A percentile compares a stretch with the other conserved stretches of the same genome.
Conservation (phyloP, 30 jellyfish, hydroid and myxozoan genomes). For the Pseudorhiza aurosa region DNA sequence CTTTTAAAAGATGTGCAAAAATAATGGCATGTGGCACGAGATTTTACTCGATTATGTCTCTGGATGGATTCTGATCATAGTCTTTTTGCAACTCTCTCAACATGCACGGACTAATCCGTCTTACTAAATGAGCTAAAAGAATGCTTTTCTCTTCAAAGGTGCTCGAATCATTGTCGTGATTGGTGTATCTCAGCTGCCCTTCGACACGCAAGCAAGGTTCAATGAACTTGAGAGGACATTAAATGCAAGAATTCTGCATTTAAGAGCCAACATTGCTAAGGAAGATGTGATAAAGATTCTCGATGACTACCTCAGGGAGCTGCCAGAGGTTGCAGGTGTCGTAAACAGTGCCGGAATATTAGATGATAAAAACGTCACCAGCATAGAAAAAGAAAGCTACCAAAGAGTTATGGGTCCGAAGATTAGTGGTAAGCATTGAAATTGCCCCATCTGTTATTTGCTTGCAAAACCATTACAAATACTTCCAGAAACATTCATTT, state of each 20-base stretch:
- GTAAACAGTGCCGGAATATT: constrained; percentile 69
- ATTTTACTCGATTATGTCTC: too few species aligned
- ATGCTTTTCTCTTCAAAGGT: constrained; percentile 21
- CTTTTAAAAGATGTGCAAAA: too few species aligned
- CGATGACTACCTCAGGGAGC: constrained; percentile 1
- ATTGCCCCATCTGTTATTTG: neutral
- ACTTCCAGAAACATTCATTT: too few species aligned
- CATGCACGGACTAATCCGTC: too few species aligned
- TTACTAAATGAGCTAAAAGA: too few species aligned
- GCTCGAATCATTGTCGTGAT: constrained; percentile 52
- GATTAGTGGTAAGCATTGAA: constrained; percentile 24
- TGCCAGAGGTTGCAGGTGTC: constrained; percentile 53
- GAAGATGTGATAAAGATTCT: constrained; percentile 3
- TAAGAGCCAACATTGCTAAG: constrained; percentile 10
- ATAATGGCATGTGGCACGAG: too few species aligned
- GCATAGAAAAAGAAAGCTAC: constrained; percentile 44
- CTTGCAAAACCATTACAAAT: too few species aligned
- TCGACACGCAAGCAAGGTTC: constrained; percentile 2
- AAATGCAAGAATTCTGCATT: neutral
- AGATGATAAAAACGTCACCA: constrained; percentile 29
- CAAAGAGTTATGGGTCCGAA: constrained; percentile 58
- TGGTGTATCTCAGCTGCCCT: constrained; percentile 29
- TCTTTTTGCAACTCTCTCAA: too few species aligned
- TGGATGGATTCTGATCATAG: too few species aligned
- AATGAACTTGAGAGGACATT: constrained; percentile 1